Percentiles rank a stretch among this genome's conserved stretches.
Conservation (phyloP, 2,888 invertebrate genomes). For the Ditula angustiorana region DNA sequence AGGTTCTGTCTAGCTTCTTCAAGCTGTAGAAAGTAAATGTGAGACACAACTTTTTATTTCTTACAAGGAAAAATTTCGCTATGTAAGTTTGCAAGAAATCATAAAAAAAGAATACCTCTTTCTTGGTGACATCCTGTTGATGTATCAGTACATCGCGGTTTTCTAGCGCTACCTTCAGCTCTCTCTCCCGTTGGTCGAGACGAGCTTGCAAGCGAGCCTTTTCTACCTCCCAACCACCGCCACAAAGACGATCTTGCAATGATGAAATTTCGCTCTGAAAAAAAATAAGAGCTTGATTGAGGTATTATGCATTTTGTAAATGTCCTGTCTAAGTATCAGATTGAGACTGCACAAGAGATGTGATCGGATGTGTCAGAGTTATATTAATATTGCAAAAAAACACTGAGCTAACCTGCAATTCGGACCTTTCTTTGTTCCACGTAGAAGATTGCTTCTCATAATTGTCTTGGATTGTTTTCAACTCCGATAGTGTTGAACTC, state of each 20-base stretch:
- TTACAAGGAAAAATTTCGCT: not conserved
- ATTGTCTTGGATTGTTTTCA: conserved; percentile 87
- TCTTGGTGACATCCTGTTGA: conserved; percentile 89
- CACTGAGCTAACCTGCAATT: conserved; percentile 84
- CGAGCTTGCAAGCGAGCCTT: conserved; percentile 88
- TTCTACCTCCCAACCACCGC: conserved; percentile 87
- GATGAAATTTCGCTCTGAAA: conserved; percentile 72
- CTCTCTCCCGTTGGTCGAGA: conserved; percentile 90
- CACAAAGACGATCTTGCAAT: conserved; percentile 80
- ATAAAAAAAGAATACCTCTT: conserved; percentile 61
- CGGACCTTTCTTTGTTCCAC: conserved; percentile 90
- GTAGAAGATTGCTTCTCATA: conserved; percentile 87
- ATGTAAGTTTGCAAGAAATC: not conserved
- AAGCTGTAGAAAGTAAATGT: conserved; percentile 74
- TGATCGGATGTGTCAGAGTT: no score
- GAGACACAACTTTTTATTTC: conserved; percentile 9
- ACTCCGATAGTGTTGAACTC: conserved; percentile 86
- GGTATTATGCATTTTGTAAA: no score
- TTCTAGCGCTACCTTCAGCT: conserved; percentile 90
- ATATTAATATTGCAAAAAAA: conserved; percentile 1
- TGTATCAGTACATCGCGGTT: conserved; percentile 90
- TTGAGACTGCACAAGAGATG: no score
- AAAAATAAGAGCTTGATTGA: not conserved
- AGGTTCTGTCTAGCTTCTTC: conserved; percentile 92
- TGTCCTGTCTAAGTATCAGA: no score